Evolutionary conservation across 2,797 vertebrate species (phyloP).

Genomic region (Dicrostonyx torquatus): DNA sequence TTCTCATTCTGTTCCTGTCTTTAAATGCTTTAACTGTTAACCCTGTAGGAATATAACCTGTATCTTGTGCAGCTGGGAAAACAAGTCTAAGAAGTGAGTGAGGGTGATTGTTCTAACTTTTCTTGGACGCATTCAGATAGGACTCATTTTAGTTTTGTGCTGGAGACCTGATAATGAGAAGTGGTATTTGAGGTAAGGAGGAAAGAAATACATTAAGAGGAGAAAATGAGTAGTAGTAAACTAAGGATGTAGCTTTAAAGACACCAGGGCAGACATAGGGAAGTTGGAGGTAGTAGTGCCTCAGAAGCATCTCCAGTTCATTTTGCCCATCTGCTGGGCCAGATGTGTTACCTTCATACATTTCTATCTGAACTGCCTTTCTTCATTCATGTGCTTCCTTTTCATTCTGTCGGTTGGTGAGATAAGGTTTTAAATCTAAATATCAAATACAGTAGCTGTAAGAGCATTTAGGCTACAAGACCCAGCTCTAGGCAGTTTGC

Average conservation of each 20-base stretch:
- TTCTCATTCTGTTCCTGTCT: not conserved
- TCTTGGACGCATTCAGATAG: not conserved
- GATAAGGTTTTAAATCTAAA: slow-evolving; percentile 44
- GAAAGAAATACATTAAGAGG: not conserved
- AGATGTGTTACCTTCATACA: not conserved
- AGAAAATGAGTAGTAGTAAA: not conserved
- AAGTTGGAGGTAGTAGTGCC: not conserved
- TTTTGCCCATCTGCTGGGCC: not conserved
- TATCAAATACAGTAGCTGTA: not conserved
- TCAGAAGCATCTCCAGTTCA: not conserved
- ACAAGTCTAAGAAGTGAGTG: not conserved
- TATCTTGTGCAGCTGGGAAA: not conserved
- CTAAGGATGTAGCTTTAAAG: slow-evolving; percentile 24
- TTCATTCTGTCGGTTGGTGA: slow-evolving; percentile 42
- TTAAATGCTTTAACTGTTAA: not conserved
- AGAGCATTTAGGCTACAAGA: not conserved
- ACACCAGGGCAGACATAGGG: not conserved
- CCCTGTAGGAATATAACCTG: not conserved
- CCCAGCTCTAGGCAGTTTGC: not conserved
- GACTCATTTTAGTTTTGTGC: slow-evolving; percentile 12
- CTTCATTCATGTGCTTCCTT: not conserved
- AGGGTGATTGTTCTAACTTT: not conserved
- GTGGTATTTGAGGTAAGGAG: not conserved
- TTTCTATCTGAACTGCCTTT: not conserved
- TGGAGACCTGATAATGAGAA: slow-evolving; percentile 5